phyloP scores from a whole-genome alignment of 2,888 invertebrate species.

The Stenoptilia bipunctidactyla region DNA sequence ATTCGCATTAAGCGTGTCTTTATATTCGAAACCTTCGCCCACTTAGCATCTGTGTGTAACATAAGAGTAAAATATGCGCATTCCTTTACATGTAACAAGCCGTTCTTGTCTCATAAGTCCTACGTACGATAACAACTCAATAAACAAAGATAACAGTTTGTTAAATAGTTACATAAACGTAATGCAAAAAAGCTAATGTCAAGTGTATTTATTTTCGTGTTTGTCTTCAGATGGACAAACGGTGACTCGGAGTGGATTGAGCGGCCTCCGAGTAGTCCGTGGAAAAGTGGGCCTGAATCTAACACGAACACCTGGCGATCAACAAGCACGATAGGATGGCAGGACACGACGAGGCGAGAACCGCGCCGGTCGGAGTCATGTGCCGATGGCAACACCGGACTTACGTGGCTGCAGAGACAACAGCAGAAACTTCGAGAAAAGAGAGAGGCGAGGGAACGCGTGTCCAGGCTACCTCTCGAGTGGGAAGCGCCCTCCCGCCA shows the following conservation, averaged over 20 bases:
- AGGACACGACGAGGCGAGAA: conserved; percentile 43
- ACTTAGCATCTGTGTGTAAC: neutral
- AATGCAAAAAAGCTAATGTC: conserved; percentile 6
- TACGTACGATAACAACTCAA: conserved; percentile 29
- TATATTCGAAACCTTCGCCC: neutral
- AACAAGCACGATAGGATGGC: conserved; percentile 51
- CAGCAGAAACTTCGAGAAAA: conserved; percentile 85
- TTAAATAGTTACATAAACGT: conserved; percentile 19
- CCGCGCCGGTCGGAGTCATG: conserved; percentile 52
- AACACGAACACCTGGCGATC: conserved; percentile 51
- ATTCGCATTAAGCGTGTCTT: neutral
- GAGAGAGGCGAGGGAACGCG: conserved; percentile 79
- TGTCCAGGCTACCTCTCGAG: conserved; percentile 80
- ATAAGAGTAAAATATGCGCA: neutral
- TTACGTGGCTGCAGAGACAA: conserved; percentile 87
- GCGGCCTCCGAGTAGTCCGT: conserved; percentile 35
- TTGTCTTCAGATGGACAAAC: conserved; percentile 49
- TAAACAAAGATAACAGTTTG: conserved; percentile 23
- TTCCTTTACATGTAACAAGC: neutral
- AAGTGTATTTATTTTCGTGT: neutral
- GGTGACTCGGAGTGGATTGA: conserved; percentile 57
- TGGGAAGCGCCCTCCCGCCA: conserved; percentile 61
- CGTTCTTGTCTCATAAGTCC: conserved; percentile 22
- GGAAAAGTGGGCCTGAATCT: conserved; percentile 37
- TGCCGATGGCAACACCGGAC: conserved; percentile 54